Evolutionary conservation across 2,113 vertebrate genomes (phyloP), one percentile per base, ranked within the genome.

Genomic region (Cochlearius cochlearius): DNA sequence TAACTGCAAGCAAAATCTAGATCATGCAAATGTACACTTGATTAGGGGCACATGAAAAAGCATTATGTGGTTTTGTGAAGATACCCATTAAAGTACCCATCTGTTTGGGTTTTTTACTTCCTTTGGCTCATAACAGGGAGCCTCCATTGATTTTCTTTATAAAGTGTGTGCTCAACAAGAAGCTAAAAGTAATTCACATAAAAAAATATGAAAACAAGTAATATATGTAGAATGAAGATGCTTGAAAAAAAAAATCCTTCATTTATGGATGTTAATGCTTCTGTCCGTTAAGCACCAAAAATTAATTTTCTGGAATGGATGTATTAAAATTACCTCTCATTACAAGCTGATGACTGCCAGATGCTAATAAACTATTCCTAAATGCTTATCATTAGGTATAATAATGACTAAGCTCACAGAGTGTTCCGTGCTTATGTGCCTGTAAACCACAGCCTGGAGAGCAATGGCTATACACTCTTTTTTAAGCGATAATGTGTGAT

Each of bases 351-450:
- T 92, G 62, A 87, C 23, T 90, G 27, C 77, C 94, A 94, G 89
- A 87, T 95, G 83, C 81, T 93, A 93, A 86, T 43, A 94, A 91
- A 85, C 58, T 86, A 75, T 94, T 91, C 53, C 53, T 94, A 92
- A 92, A 55, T 76, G 58, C 12, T 94, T 81, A 92, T 78, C 83
- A 85, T 94, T 92, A 85, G 30, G 30, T 64, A 15, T 85, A 93
- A 92, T 93, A 89, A 87, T n/a, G 49, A 73, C 36, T 82, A 50
- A 62, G 22, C 36, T 92, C 74, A 60, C 50, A 12, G 83, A 95
- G 56, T 23, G 38, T 89, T 96, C 79, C 0, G 0, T 91, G 53
- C 56, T 71, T 87, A 47, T 59, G 32, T 73, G 73, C 49, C 66
- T 76, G n/a, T 75, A 89, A 91, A 87, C 53, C 36, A 79, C 19